Percentiles rank a stretch among this genome's conserved stretches.
These are phyloP conservation scores for Pionites leucogaster DNA, from an alignment of 2,113 vertebrate species.

Conservation along the genomic window DNA sequence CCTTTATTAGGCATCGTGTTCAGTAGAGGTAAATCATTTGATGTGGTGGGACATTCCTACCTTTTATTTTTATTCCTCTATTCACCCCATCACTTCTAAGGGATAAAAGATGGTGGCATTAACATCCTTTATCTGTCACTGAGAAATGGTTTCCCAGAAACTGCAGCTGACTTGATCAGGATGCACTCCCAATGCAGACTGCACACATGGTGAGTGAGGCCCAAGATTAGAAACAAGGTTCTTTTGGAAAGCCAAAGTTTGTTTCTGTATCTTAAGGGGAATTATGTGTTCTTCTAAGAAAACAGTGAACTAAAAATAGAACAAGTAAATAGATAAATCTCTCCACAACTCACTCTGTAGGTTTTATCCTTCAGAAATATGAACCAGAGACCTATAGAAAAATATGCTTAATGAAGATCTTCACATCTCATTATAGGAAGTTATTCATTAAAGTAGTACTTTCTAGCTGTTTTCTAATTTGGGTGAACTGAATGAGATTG, in stretches of 20 bases:
- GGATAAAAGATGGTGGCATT: neutral
- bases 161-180: neutral
- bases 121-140: neutral
- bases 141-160: neutral
- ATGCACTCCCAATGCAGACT: neutral
- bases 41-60: neutral
- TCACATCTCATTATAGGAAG: neutral
- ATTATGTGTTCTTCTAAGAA: neutral
- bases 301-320: neutral
- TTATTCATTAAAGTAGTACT: neutral
- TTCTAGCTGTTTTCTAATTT: neutral
- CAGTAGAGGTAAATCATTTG: neutral
- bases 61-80: neutral
- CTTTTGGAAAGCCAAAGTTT: neutral
- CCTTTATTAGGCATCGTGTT: fast-evolving
- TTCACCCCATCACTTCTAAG: neutral
- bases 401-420: neutral
- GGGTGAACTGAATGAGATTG: neutral
- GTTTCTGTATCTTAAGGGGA: fast-evolving
- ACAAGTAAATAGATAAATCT: neutral
- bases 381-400: neutral
- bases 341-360: fast-evolving
- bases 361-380: neutral
- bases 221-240: neutral
- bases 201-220: fast-evolving